Evolutionary conservation across 2,113 vertebrate species (phyloP).

Genomic region (Solenodon paradoxus): DNA sequence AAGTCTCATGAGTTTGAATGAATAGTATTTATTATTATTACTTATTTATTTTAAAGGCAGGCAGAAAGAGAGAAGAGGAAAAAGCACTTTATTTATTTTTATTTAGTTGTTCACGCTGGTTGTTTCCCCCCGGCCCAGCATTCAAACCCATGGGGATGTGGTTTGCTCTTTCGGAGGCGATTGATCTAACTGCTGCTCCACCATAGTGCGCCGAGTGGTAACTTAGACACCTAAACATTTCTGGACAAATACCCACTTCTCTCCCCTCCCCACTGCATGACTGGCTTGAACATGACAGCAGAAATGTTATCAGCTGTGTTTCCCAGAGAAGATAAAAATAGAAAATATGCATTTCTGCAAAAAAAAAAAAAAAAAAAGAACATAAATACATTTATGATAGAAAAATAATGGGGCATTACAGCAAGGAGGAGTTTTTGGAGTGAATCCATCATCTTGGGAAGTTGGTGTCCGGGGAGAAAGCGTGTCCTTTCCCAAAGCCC

Average conservation of each 20-base stretch:
- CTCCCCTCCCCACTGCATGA: not conserved
- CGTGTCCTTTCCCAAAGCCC: not conserved
- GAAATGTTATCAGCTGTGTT: not conserved
- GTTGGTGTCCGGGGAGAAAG: not conserved
- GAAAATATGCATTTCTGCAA: not conserved
- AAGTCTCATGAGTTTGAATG: slow-evolving; percentile 12
- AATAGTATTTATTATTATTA: slow-evolving; percentile 13
- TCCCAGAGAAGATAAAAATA: not conserved
- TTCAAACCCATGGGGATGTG: too few relatives aligned
- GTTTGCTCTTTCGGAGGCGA: too few relatives aligned
- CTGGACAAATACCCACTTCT: not conserved
- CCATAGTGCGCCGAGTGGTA: too few relatives aligned
- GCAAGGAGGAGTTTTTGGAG: slow-evolving; percentile 27
- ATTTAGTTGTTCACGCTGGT: too few relatives aligned
- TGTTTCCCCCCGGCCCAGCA: too few relatives aligned
- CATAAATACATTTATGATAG: not conserved
- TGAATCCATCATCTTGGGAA: slow-evolving; percentile 30
- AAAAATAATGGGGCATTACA: slow-evolving; percentile 14
- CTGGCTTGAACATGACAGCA: not conserved
- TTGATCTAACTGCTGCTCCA: too few relatives aligned
- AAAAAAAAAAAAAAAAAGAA: not conserved
- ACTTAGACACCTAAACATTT: slow-evolving; percentile 6
- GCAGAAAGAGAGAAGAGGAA: too few relatives aligned
- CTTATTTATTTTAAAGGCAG: too few relatives aligned
- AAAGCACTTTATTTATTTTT: too few relatives aligned